Evolutionary conservation across 2,888 invertebrate genomes (phyloP).

Genomic region (Drosophila histrio): DNA sequence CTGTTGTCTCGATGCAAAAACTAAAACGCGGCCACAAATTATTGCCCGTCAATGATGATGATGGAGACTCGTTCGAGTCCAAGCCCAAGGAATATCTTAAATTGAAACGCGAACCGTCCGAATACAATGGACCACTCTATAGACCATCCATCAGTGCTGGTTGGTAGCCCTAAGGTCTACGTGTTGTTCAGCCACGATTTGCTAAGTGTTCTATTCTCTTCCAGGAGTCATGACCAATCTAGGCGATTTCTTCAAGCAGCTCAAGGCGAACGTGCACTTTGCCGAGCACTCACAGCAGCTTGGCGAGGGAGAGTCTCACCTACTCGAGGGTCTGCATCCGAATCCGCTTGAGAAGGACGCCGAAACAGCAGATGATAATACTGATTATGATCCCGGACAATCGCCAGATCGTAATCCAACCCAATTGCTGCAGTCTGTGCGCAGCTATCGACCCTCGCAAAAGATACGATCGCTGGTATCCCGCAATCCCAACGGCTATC

Average conservation of each 20-base stretch:
- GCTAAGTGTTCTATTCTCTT: conserved; percentile 50
- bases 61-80: conserved; percentile 15
- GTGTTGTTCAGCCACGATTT: neutral
- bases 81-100: conserved; percentile 13
- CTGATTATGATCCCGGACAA: conserved; percentile 36
- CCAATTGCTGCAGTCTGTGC: conserved; percentile 84
- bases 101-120: conserved; percentile 59
- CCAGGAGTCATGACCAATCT: conserved; percentile 82
- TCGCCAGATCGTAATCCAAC: conserved; percentile 67
- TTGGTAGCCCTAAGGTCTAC: conserved; percentile 56
- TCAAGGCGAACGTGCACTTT: conserved; percentile 80
- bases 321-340: conserved; percentile 81
- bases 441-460: conserved; percentile 85
- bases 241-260: conserved; percentile 82
- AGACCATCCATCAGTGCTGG: conserved; percentile 83
- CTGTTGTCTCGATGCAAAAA: conserved; percentile 6
- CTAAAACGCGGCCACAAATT: conserved; percentile 33
- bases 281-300: conserved; percentile 78
- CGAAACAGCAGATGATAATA: conserved; percentile 15
- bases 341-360: conserved; percentile 63
- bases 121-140: conserved; percentile 42
- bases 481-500: conserved; percentile 85
- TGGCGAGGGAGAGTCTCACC: conserved; percentile 66
- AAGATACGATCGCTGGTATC: conserved; percentile 86
- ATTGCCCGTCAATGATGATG: conserved; percentile 21